phyloP scores from a whole-genome alignment of 2,888 invertebrate species.

The Sipunculus nudus region DNA sequence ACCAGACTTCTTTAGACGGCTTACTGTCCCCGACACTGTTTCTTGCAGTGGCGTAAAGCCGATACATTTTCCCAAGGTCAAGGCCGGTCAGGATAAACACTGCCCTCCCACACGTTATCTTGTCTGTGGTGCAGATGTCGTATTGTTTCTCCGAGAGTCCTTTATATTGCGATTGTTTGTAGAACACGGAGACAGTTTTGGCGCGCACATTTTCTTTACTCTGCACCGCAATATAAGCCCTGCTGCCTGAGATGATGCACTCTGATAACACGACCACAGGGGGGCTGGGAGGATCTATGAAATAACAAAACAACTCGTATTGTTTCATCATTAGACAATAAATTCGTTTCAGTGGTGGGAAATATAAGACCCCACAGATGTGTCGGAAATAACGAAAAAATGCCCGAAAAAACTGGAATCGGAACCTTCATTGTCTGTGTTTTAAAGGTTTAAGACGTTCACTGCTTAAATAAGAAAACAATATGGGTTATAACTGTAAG shows the following conservation, averaged over 20 bases:
- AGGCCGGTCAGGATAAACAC: constrained; percentile 14
- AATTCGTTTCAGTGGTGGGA: too few species aligned
- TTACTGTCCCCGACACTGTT: constrained; percentile 33
- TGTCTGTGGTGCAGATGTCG: constrained; percentile 7
- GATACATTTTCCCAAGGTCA: constrained; percentile 26
- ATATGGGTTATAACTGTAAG: too few species aligned
- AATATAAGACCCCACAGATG: too few species aligned
- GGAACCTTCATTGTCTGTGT: too few species aligned
- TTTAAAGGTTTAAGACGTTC: too few species aligned
- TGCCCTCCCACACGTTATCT: constrained; percentile 15
- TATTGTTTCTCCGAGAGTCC: constrained; percentile 33
- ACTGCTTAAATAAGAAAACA: too few species aligned
- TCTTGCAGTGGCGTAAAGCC: constrained; percentile 18
- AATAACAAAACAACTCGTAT: too few species aligned
- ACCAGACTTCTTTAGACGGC: constrained; percentile 29
- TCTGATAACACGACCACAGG: constrained; percentile 16
- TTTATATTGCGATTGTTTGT: constrained; percentile 31
- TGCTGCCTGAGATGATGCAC: constrained; percentile 24
- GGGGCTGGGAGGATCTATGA: constrained; percentile 28
- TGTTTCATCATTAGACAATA: too few species aligned
- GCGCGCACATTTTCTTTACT: constrained; percentile 29
- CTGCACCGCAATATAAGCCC: constrained; percentile 22
- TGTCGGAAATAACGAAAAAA: too few species aligned
- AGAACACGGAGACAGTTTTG: constrained; percentile 17
- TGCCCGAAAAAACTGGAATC: too few species aligned